Evolutionary conservation across 1,140 invertebrate genomes (phyloP).

Genomic region (Hypothenemus hampei): DNA sequence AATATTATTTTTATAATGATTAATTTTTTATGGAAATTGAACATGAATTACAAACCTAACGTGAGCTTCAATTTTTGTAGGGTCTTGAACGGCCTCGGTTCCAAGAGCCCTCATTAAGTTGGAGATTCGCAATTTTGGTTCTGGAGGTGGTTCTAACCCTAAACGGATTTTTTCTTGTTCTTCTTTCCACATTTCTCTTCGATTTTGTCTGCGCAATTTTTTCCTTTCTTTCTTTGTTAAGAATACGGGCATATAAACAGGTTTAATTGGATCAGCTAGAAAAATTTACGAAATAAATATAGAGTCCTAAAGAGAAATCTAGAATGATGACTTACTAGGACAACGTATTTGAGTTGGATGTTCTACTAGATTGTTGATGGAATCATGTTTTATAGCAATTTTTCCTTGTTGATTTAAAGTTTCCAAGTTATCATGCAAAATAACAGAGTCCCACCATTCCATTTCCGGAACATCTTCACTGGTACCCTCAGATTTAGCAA

Average conservation of each 20-base stretch:
- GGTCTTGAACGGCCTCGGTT: constrained; percentile 96
- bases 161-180: constrained; percentile 97
- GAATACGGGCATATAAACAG: constrained; percentile 87
- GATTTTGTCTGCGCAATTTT: constrained; percentile 93
- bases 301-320: background rate
- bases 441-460: constrained; percentile 99
- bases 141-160: constrained; percentile 91
- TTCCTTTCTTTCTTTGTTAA: constrained; percentile 97
- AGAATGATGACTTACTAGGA: constrained; percentile 73
- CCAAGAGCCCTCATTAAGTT: constrained; percentile 98
- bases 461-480: constrained; percentile 86
- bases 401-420: constrained; percentile 45
- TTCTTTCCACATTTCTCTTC: constrained; percentile 95
- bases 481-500: constrained; percentile 73
- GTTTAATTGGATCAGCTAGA: constrained; percentile 79
- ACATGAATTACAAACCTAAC: constrained; percentile 51
- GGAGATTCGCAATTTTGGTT: constrained; percentile 96
- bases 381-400: constrained; percentile 56
- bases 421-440: constrained; percentile 62
- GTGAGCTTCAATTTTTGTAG: constrained; percentile 98
- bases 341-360: constrained; percentile 95
- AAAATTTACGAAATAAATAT: constrained; percentile 32
- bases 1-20: constrained; percentile 64
- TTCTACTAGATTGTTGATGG: constrained; percentile 93
- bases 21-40: constrained; percentile 66